These are phyloP conservation scores for Mimachlamys varia DNA, from an alignment of 2,888 invertebrate species.

Conservation along the genomic window DNA sequence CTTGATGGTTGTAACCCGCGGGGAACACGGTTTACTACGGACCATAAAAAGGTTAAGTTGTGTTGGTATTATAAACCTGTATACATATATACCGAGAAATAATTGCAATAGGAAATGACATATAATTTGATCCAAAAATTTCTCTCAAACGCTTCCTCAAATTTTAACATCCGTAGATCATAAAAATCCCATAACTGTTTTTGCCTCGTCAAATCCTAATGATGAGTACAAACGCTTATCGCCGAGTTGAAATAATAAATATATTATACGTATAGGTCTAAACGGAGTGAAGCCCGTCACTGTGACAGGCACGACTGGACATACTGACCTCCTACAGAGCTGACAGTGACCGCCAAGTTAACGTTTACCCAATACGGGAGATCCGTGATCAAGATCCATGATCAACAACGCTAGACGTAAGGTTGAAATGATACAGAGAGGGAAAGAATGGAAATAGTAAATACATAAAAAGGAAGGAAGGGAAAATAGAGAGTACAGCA, in stretches of 20 bases:
- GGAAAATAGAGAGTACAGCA: no score
- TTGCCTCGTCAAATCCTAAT: not conserved
- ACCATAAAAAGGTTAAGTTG: not conserved
- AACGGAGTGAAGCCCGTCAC: no score
- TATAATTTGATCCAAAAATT: slow-evolving; percentile 1
- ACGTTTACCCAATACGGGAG: no score
- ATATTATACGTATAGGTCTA: no score
- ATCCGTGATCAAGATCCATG: no score
- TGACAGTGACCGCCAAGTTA: no score
- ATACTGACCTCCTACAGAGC: no score
- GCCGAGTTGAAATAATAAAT: not conserved
- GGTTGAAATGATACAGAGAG: no score
- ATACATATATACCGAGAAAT: not conserved
- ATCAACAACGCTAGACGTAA: no score
- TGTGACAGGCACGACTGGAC: no score
- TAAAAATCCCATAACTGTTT: not conserved
- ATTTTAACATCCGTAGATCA: not conserved
- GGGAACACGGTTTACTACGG: not conserved
- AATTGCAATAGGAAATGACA: not conserved
- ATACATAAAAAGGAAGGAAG: no score
- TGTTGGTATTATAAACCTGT: not conserved
- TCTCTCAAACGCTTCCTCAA: not conserved
- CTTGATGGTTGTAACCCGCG: not conserved
- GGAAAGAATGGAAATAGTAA: no score
- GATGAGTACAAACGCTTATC: not conserved